Base-by-base conservation (phyloP, 2,113 vertebrate species). In the Mungos mungo region DNA sequence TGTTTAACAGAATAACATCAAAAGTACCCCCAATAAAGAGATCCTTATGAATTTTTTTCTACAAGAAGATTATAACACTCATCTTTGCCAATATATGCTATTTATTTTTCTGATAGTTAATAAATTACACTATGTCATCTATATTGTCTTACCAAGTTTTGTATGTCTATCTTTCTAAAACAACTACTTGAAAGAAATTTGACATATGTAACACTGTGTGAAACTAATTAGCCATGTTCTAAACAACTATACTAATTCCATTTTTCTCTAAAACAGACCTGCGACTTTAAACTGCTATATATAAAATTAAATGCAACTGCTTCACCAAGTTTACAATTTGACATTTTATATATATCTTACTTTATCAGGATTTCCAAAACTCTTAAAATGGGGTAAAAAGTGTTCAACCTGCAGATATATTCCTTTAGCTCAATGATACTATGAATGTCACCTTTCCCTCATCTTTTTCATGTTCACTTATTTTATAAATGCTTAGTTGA, bases 401-500 rank as follows among this genome's bases (percentile, higher is more conserved):
- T 23, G 47, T 12, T 74, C 7, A 80, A 93, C 25, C 33, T 95
- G 38, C 18, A 86, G 19, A 87, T 84, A 45, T 52, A 45, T 52
- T 79, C 25, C 29, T 47, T 93, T 25, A 69, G 10, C 6, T 66
- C 2, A 87, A 6, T 82, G 29, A 80, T 47, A 38, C 4, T 52
- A 89, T 2, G 63, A 85, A 97, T 63, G 9, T 71, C n/a, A 92
- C 4, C 74, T 84, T 97, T 45, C 29, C 14, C 63, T 66, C 52
- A 92, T 23, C 25, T 60, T 95, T 87, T 83, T 33, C 47, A 88
- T 72, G 4, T 94, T 93, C 18, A 84, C 25, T 95, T 88, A 88
- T 84, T 94, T 94, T 84, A 94, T 27, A 95, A 88, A 90, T 95
- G 85, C 45, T 45, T 65, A 23, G 69, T 18, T 89, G 21, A 90